Evolutionary conservation across 2,888 invertebrate genomes (phyloP), one percentile per base, ranked within the genome.

Genomic region (Magallana nippona): DNA sequence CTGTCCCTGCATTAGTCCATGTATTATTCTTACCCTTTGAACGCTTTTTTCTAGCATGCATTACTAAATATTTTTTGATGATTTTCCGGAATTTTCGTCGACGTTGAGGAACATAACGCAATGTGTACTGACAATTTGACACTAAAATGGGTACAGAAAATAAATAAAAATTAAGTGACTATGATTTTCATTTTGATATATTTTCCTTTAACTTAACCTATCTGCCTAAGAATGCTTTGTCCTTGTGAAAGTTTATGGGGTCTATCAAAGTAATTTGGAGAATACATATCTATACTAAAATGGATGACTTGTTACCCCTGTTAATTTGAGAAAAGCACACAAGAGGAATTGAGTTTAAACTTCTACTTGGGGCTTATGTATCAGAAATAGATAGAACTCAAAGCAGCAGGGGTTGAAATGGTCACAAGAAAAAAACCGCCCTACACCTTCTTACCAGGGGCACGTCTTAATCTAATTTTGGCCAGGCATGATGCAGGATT

Each of bases 401-500:
- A 71, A 44, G 44, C 44, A 44, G 71, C 71, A 71, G 71, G 27
- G 71, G 71, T 2, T 71, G 71, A 71, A 71, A 71, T 71, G 71
- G 71, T 71, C 71, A 71, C 27, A 71, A n/a, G 71, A 27, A 71
- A 32, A 71, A 79, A 79, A 27, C 27, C 79, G 19, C 79, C 82
- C 71, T 71, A 82, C 82, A 82, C 82, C 82, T 82, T 62, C 82
- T 82, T 82, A 82, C 82, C 82, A 82, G 82, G 82, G 19, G 82
- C 82, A 56, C 82, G 82, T 82, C 71, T 82, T 55, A 56, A 71
- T 22, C 82, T 63, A 82, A 71, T 55, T 63, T 82, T 56, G 56
- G 57, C 71, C 82, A 77, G 82, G 71, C 82, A 82, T 55, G 63
- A 82, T 56, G 63, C 44, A 27, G 56, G 82, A 27, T 55, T 82